phyloP scores from a whole-genome alignment of 1,140 invertebrate genomes.

The Ips nitidus region DNA sequence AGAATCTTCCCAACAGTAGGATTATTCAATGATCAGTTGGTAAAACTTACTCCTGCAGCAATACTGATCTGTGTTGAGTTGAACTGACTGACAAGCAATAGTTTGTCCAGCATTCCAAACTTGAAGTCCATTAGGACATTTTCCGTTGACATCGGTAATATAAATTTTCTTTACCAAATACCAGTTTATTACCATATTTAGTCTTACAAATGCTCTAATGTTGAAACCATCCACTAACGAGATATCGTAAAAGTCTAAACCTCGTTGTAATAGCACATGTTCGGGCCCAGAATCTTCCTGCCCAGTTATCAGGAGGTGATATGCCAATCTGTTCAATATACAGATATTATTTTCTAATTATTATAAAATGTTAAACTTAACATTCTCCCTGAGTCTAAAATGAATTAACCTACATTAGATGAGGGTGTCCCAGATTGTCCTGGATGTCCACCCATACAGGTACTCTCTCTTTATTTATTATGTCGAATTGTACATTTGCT shows the following conservation, averaged over 20 bases:
- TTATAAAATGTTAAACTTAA: constrained; percentile 19
- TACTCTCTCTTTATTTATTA: constrained; percentile 29
- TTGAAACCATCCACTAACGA: constrained; percentile 51
- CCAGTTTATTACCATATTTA: neutral
- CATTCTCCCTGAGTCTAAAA: constrained; percentile 22
- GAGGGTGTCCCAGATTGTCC: constrained; percentile 33
- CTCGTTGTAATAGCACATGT: constrained; percentile 49
- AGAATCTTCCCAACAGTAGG: constrained; percentile 10
- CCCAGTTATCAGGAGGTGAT: constrained; percentile 46
- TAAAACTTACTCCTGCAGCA: constrained; percentile 45
- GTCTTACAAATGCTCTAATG: constrained; percentile 35
- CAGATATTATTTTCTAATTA: too few relatives aligned
- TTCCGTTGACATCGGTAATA: constrained; percentile 48
- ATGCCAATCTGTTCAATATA: neutral
- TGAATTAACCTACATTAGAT: constrained; percentile 34
- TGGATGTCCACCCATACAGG: constrained; percentile 39
- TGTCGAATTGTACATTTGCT: constrained; percentile 30
- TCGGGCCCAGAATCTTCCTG: constrained; percentile 53
- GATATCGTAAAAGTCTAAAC: constrained; percentile 55
- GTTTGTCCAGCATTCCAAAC: constrained; percentile 40
- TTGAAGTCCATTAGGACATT: constrained; percentile 50
- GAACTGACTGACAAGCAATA: constrained; percentile 55
- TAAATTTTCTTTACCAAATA: constrained; percentile 39
- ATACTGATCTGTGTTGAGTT: constrained; percentile 54
- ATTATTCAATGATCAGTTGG: neutral